Evolutionary conservation across 2,888 invertebrate genomes (phyloP), one percentile per base, ranked within the genome.

Genomic region (Diadegma fenestrale): DNA sequence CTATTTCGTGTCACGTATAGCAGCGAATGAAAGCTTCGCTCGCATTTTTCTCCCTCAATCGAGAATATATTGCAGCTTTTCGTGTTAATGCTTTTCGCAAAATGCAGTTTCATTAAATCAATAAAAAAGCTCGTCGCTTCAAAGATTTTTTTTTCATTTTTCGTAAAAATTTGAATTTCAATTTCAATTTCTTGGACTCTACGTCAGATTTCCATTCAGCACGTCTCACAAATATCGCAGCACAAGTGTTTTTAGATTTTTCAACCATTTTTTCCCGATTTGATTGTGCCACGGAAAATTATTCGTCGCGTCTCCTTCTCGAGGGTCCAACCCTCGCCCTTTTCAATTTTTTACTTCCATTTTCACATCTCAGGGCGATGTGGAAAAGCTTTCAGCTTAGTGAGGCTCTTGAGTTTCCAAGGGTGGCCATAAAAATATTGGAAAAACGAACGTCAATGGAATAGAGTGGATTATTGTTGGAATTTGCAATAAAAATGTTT

Each of bases 321-420:
- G 17, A 48, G 45, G 45, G 14, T 48, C 5, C 14, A 14, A 58
- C 58, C 58, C 58, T 58, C 58, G 58, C 12, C 26, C 58, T 26
- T 58, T 58, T 58, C 58, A 58, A 58, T 54, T 48, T 22, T 51
- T 54, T 54, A 54, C 58, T 58, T 58, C 26, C 58, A 58, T 19
- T 58, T 22, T 26, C 4, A 58, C 58, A 14, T 58, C 26, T 4
- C 10, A 26, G 26, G 5, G 8, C 10, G 19, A 7, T 51, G 2
- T 6, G 10, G 26, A 10, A 58, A 58, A 26, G 54, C 54, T 58
- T 58, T 22, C 26, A 26, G 54, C 54, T 26, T 58, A 58, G 19
- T 5, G 26, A 37, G 54, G 22, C 22, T 14, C 10, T 12, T 4
- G 12, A 12, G 26, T 12, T 12, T 12, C 26, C 26, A 12, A 26